Base-by-base conservation (phyloP, 2,888 invertebrate genomes). In the Julus scanicus region DNA sequence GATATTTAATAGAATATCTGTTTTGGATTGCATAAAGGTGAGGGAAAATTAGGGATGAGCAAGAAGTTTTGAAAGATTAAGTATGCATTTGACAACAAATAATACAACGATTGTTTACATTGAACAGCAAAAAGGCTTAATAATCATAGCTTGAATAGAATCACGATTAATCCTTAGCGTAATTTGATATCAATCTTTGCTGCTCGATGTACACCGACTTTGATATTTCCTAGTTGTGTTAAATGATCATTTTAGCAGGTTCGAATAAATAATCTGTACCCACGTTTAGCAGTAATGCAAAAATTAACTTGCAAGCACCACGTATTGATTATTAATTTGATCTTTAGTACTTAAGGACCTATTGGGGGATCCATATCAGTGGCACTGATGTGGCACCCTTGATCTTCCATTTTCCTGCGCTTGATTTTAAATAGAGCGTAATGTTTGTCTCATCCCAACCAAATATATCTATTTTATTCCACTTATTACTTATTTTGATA, bases 381-480 rank as follows among this genome's bases (percentile, higher is more conserved):
- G 11, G 29, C 29, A 8, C n/a, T 71, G 71, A 71, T 71, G 71
- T n/a, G 71, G 29, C 29, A 29, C 71, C 29, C 71, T 29, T 9
- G 29, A 71, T 11, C 71, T 71, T 71, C 71, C 29, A 29, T 29
- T 71, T 71, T 20, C 71, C 71, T 29, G 11, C 71, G 29, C 71
- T 71, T n/a, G 71, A 8, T 71, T 71, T 11, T 29, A 71, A 6
- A 29, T 29, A 11, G 71, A 11, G 29, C 71, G 20, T 63, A 63
- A 63, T 63, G 63, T 57, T 15, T 63, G 63, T 71, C 71, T 71
- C 29, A 71, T 71, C 71, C 71, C 71, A 71, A 71, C 71, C 71
- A 71, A 63, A 63, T 71, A 71, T 29, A 71, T 71, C 71, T 71
- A 71, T 71, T 71, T 71, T 71, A 71, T 29, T 71, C 71, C 71